These are phyloP conservation scores for Antidorcas marsupialis DNA, from an alignment of 2,113 vertebrate genomes.

Conservation along the genomic window DNA sequence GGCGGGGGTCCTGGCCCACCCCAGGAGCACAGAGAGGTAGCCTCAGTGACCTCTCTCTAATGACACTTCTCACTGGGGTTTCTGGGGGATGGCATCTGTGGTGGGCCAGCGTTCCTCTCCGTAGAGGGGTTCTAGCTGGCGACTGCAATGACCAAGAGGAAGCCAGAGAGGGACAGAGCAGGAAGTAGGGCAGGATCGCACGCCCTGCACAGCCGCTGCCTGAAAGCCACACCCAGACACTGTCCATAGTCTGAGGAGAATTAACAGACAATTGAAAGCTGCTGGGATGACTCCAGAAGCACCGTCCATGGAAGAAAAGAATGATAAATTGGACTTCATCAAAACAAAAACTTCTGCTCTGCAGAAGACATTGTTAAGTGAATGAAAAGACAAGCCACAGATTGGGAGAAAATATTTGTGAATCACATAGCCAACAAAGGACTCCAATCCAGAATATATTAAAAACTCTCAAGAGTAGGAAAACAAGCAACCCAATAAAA, in stretches of 20 bases:
- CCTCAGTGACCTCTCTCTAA: neutral
- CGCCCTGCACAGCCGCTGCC: neutral
- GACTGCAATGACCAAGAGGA: neutral
- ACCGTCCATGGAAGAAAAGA: neutral
- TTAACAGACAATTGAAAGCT: conserved; percentile 37
- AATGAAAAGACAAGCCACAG: neutral
- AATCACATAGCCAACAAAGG: neutral
- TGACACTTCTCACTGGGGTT: neutral
- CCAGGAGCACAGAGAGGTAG: neutral
- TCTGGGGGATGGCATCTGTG: neutral
- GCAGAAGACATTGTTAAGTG: neutral
- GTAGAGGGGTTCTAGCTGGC: neutral
- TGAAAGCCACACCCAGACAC: neutral
- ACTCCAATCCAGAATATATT: neutral
- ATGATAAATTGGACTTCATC: neutral
- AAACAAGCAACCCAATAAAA: neutral
- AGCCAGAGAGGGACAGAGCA: neutral
- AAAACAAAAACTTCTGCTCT: conserved; percentile 36
- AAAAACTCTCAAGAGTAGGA: neutral
- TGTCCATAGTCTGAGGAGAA: neutral
- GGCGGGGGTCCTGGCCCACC: neutral
- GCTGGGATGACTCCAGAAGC: neutral
- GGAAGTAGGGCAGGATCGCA: neutral
- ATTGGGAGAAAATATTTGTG: neutral
- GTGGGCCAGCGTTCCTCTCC: neutral